Evolutionary conservation across 2,797 vertebrate species (phyloP).

Genomic region (Nannoperca australis): DNA sequence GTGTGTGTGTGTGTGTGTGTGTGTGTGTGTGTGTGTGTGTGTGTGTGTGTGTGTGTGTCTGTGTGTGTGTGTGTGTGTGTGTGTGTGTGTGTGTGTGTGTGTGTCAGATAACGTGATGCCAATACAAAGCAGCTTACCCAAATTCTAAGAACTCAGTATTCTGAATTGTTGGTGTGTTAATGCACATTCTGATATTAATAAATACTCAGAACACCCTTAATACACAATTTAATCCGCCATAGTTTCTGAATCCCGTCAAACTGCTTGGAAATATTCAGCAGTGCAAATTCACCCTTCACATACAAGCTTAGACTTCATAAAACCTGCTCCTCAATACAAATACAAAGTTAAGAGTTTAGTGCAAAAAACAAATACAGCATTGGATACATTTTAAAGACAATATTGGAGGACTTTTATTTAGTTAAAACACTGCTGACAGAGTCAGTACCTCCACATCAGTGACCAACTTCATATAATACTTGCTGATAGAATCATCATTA

Average conservation of each 20-base stretch:
- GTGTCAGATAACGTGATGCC: background rate
- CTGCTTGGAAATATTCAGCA: background rate
- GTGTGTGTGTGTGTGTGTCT: background rate
- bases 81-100: background rate
- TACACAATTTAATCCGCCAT: conserved; percentile 11
- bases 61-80: background rate
- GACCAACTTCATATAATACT: background rate
- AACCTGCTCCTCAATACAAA: background rate
- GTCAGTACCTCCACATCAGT: no score
- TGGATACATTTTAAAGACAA: background rate
- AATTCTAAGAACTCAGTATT: conserved; percentile 1
- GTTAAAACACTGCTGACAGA: background rate
- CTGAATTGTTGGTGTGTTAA: conserved; percentile 5
- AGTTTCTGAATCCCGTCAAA: conserved; percentile 18
- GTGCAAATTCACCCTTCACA: conserved; percentile 2
- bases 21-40: no score
- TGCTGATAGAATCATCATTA: background rate
- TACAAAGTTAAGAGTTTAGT: background rate
- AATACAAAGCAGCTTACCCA: conserved; percentile 21
- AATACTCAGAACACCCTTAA: background rate
- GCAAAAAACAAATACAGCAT: background rate
- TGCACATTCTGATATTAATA: background rate
- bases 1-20: background rate
- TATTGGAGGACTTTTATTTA: background rate
- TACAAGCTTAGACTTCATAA: background rate